phyloP scores from a whole-genome alignment of 2,888 invertebrate species.

The Acronicta aceris region DNA sequence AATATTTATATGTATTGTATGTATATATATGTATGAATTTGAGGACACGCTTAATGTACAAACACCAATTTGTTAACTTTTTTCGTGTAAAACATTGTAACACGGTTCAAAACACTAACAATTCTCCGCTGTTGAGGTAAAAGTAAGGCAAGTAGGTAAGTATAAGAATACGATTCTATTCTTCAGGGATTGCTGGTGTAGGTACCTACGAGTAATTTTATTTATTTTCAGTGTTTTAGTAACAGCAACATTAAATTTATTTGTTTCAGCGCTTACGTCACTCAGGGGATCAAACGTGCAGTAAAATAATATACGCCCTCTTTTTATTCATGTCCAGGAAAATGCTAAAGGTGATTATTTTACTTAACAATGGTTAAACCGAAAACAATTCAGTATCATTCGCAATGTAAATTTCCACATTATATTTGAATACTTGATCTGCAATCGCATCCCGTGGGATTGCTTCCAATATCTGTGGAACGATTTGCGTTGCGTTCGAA shows the following conservation, averaged over 20 bases:
- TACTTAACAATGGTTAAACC: constrained; percentile 9
- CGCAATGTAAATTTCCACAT: constrained; percentile 61
- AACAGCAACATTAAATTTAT: constrained; percentile 32
- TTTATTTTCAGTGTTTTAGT: constrained; percentile 21
- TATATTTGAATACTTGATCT: constrained; percentile 66
- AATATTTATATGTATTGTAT: too few species aligned
- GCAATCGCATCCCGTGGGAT: constrained; percentile 66
- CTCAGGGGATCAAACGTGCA: constrained; percentile 21
- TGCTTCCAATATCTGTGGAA: constrained; percentile 70
- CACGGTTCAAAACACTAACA: too few species aligned
- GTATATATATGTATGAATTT: too few species aligned
- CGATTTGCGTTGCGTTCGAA: constrained; percentile 73
- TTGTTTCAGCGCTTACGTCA: constrained; percentile 30
- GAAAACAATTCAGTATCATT: constrained; percentile 54
- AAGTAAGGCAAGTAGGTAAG: too few species aligned
- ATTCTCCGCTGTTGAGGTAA: too few species aligned
- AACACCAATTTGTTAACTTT: too few species aligned
- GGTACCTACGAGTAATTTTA: constrained; percentile 20
- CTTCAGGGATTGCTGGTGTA: constrained; percentile 21
- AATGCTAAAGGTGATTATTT: constrained; percentile 10
- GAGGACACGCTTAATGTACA: too few species aligned
- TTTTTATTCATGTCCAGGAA: constrained; percentile 13
- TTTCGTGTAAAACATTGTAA: too few species aligned
- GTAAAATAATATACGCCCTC: constrained; percentile 20
- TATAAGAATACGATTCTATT: constrained; percentile 4